Evolutionary conservation across 1,140 invertebrate genomes (phyloP).

Genomic region (Stegodyphus dumicola): DNA sequence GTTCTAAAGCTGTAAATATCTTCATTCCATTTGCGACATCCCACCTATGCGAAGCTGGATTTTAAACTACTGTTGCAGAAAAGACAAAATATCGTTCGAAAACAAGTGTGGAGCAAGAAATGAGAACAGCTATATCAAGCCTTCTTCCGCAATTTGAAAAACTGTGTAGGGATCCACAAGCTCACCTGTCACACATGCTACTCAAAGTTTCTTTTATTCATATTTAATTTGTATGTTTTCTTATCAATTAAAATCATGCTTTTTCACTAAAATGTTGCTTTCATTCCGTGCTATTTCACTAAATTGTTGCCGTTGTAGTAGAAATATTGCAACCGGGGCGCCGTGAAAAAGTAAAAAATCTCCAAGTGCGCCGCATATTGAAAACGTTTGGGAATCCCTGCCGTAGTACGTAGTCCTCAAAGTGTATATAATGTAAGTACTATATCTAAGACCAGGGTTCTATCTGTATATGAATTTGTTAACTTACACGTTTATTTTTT

Average conservation of each 20-base stretch:
- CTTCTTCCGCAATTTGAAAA: neutral
- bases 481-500: no score
- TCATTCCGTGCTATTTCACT: no score
- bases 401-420: no score
- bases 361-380: no score
- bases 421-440: no score
- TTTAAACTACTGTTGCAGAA: neutral
- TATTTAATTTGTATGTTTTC: neutral
- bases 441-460: no score
- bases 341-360: no score
- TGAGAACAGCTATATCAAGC: neutral
- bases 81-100: neutral
- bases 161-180: neutral
- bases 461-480: no score
- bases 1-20: neutral
- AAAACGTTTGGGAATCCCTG: no score
- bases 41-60: neutral
- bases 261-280: no score
- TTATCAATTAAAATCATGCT: neutral
- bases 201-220: neutral
- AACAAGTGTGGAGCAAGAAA: neutral
- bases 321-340: no score
- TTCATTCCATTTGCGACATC: neutral
- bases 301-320: no score
- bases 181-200: neutral